A percentile compares a stretch with the other conserved stretches of the same genome.
These are phyloP conservation scores for Sisyra terminalis DNA, from an alignment of 2,888 invertebrate species.

Conservation along the genomic window DNA sequence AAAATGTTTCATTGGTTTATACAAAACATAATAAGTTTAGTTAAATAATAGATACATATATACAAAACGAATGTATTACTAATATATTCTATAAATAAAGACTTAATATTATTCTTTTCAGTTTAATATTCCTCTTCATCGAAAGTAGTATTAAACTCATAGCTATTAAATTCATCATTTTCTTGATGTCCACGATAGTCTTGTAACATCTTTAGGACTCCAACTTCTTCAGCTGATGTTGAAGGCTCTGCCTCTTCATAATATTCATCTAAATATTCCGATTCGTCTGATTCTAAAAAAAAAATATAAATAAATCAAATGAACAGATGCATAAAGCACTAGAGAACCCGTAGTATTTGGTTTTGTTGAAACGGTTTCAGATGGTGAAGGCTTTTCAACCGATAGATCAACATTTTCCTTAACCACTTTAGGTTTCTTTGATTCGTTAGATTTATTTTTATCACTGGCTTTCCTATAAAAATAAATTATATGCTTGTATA, in stretches of 20 bases:
- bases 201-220: slow-evolving; percentile 19
- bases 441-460: neutral
- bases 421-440: neutral
- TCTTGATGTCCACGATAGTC: slow-evolving; percentile 1
- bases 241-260: slow-evolving; percentile 15
- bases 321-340: neutral
- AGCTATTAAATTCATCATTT: slow-evolving; percentile 1
- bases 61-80: too few species aligned
- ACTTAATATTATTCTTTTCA: neutral
- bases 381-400: too few species aligned
- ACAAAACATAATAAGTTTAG: too few species aligned
- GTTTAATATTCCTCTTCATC: slow-evolving; percentile 4
- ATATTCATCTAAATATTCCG: slow-evolving; percentile 21
- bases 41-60: too few species aligned
- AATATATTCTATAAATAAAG: too few species aligned
- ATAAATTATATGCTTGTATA: too few species aligned
- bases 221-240: slow-evolving; percentile 18
- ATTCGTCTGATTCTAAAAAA: slow-evolving; percentile 14
- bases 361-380: too few species aligned
- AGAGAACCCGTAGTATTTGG: too few species aligned
- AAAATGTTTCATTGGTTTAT: too few species aligned
- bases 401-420: slow-evolving; percentile 1
- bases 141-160: slow-evolving; percentile 1
- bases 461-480: too few species aligned
- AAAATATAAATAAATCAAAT: neutral